Conservation (phyloP, 1,140 invertebrate species). For the Ceratina calcarata region DNA sequence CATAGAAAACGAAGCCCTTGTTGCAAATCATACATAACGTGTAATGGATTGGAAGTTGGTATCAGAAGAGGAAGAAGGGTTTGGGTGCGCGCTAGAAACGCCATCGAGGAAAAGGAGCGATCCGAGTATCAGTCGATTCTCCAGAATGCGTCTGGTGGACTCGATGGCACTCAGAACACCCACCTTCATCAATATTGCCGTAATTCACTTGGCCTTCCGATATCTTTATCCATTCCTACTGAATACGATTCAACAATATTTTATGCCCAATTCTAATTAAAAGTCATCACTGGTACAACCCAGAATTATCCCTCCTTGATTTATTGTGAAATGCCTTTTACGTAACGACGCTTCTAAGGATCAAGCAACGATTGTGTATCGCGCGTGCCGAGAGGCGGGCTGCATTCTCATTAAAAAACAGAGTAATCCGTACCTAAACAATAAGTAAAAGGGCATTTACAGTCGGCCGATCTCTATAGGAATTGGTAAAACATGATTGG, state of each 20-base stretch:
- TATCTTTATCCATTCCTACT: slow-evolving; percentile 1
- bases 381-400: slow-evolving; percentile 77
- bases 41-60: slow-evolving; percentile 14
- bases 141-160: slow-evolving; percentile 75
- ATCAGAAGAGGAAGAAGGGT: slow-evolving; percentile 30
- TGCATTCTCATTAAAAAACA: slow-evolving; percentile 72
- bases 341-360: slow-evolving; percentile 57
- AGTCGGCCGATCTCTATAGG: slow-evolving; percentile 73
- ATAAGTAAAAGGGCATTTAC: slow-evolving; percentile 76
- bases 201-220: slow-evolving; percentile 23
- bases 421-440: slow-evolving; percentile 80
- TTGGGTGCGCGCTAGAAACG: slow-evolving; percentile 69
- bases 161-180: slow-evolving; percentile 52
- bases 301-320: background rate
- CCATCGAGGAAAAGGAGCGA: slow-evolving; percentile 57
- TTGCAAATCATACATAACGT: slow-evolving; percentile 33
- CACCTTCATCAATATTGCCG: slow-evolving; percentile 2
- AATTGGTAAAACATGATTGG: background rate
- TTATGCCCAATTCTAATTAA: background rate
- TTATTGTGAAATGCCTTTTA: slow-evolving; percentile 2
- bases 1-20: slow-evolving; percentile 43
- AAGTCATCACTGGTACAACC: background rate
- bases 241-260: slow-evolving; percentile 24
- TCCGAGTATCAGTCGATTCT: slow-evolving; percentile 59
- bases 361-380: slow-evolving; percentile 61